A percentile compares a stretch with the other conserved stretches of the same genome.
Conservation (phyloP, 2,113 vertebrate species). For the Scatophagus argus region DNA sequence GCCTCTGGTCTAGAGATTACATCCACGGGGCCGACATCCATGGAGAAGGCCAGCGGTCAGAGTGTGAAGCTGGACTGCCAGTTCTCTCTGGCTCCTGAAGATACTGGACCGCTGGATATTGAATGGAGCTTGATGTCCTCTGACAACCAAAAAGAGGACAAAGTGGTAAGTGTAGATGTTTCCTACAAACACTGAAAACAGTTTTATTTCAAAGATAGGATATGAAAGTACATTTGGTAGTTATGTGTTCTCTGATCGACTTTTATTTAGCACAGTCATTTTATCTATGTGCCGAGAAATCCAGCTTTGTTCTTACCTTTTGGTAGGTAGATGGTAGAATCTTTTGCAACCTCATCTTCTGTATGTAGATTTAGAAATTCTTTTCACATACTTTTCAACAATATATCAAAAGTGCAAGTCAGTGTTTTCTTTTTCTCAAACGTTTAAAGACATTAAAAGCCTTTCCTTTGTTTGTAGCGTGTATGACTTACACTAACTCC, state of each 20-base stretch:
- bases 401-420: background rate
- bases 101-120: conserved; percentile 84
- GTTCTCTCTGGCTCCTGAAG: conserved; percentile 74
- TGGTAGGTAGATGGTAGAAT: background rate
- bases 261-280: background rate
- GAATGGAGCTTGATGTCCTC: conserved; percentile 84
- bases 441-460: background rate
- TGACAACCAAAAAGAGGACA: conserved; percentile 84
- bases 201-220: conserved; percentile 1
- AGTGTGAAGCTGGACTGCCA: conserved; percentile 82
- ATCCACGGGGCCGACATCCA: conserved; percentile 45
- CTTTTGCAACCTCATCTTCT: background rate
- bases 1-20: conserved; percentile 78
- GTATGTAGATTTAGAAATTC: conserved; percentile 5
- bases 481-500: background rate
- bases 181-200: background rate
- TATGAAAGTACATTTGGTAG: background rate
- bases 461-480: background rate
- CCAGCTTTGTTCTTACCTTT: conserved; percentile 9
- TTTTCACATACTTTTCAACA: background rate
- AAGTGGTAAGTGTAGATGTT: conserved; percentile 78
- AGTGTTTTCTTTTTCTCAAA: background rate
- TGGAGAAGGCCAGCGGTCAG: conserved; percentile 84
- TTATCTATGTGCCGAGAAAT: background rate
- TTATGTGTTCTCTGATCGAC: background rate